These are phyloP conservation scores for Zalophus californianus DNA, from an alignment of 2,797 vertebrate genomes.

Conservation along the genomic window DNA sequence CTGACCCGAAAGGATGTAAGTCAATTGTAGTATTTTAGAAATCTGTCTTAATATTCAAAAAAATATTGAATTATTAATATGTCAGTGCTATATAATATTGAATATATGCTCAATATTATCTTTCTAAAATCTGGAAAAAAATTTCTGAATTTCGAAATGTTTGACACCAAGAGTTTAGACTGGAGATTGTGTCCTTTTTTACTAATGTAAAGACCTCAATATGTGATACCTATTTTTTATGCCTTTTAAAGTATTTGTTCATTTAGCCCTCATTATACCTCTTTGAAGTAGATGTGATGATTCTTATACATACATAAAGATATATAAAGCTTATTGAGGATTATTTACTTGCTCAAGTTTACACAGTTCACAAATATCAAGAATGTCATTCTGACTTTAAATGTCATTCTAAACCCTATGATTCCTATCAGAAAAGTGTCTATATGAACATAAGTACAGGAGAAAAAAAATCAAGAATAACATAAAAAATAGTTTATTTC, in stretches of 20 bases:
- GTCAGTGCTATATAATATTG: not conserved
- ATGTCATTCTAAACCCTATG: not conserved
- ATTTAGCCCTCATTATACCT: not conserved
- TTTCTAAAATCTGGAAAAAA: conserved; percentile 14
- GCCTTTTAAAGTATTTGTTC: not conserved
- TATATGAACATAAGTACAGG: not conserved
- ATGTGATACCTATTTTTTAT: not conserved
- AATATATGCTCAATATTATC: conserved; percentile 7
- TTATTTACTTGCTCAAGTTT: conserved; percentile 44
- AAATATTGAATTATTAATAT: conserved; percentile 18
- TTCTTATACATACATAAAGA: not conserved
- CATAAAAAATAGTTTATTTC: not conserved
- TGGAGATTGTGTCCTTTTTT: not conserved
- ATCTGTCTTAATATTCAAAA: conserved; percentile 15
- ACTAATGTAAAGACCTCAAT: not conserved
- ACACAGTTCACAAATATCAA: conserved; percentile 36
- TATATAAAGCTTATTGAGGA: not conserved
- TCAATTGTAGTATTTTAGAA: conserved; percentile 15
- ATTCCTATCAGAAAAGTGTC: conserved; percentile 27
- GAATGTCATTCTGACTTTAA: conserved; percentile 48
- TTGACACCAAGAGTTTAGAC: not conserved
- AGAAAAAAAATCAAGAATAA: not conserved
- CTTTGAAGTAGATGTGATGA: not conserved
- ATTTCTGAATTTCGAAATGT: conserved; percentile 15
- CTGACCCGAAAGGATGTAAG: not conserved